These are phyloP conservation scores for Synanthedon andrenaeformis DNA, from an alignment of 2,888 invertebrate genomes.

Conservation along the genomic window DNA sequence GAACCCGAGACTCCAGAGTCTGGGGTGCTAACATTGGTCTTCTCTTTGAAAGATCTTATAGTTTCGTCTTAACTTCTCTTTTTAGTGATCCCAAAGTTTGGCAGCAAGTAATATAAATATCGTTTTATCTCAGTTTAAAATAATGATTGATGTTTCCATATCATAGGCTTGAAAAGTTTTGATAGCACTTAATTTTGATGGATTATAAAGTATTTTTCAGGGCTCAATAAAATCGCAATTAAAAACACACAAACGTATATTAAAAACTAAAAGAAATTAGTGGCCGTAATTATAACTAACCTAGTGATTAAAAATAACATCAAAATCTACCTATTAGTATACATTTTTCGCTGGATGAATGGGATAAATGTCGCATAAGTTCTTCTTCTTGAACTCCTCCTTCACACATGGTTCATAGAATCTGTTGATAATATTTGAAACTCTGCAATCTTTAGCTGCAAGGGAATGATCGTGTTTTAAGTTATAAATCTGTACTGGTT, in stretches of 20 bases:
- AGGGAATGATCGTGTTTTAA: conserved; percentile 21
- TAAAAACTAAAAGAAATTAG: conserved; percentile 9
- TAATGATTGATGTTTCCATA: not conserved
- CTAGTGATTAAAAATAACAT: conserved; percentile 5
- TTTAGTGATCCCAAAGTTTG: too few relatives aligned
- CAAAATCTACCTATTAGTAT: not conserved
- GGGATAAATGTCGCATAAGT: not conserved
- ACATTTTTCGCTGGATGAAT: not conserved
- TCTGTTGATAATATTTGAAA: not conserved
- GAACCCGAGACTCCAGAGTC: too few relatives aligned
- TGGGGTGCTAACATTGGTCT: too few relatives aligned
- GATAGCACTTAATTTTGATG: not conserved
- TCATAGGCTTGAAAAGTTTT: not conserved
- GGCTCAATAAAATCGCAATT: not conserved
- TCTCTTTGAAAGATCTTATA: too few relatives aligned
- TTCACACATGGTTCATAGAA: not conserved
- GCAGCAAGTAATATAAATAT: not conserved
- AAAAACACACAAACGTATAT: not conserved
- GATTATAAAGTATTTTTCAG: not conserved
- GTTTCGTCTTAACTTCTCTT: too few relatives aligned
- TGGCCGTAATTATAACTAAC: conserved; percentile 14
- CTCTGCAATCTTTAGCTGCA: conserved; percentile 4
- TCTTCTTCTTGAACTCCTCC: not conserved
- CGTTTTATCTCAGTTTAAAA: not conserved
- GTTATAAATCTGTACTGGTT: conserved; percentile 24